These are phyloP conservation scores for Otis tarda DNA, from an alignment of 2,113 vertebrate genomes.

Conservation along the genomic window DNA sequence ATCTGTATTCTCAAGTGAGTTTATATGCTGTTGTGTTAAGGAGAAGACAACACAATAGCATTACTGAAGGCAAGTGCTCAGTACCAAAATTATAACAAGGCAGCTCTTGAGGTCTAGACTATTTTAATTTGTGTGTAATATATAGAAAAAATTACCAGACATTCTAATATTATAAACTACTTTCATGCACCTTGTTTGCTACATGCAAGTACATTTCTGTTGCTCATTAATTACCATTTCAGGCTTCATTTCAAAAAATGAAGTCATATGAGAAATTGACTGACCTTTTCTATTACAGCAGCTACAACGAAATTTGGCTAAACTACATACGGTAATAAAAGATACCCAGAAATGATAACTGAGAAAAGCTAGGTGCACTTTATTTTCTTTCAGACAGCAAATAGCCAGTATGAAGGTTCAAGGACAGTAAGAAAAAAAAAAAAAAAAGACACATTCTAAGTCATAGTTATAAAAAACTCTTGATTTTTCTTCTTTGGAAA, in stretches of 20 bases:
- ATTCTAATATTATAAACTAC: not conserved
- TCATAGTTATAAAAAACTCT: not conserved
- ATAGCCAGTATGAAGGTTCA: not conserved
- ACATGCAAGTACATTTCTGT: not conserved
- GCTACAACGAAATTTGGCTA: not conserved
- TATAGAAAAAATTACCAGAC: accelerated
- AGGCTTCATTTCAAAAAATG: not conserved
- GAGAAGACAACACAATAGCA: not conserved
- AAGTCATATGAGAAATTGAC: not conserved
- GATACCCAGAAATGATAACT: not conserved
- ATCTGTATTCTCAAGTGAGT: not conserved
- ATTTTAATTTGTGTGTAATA: not conserved
- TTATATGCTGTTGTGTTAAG: not conserved
- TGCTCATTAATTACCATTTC: not conserved
- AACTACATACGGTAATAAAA: not conserved
- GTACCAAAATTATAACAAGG: not conserved
- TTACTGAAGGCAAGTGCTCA: not conserved
- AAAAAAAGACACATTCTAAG: not conserved
- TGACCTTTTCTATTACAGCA: not conserved
- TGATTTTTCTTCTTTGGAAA: not conserved
- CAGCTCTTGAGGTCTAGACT: not conserved
- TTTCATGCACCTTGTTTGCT: not conserved
- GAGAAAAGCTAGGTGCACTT: not conserved
- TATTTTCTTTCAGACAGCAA: not conserved
- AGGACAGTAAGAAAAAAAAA: not conserved